A percentile compares a stretch with the other conserved stretches of the same genome.
Conservation (phyloP, 2,797 vertebrate genomes). For the Peromyscus eremicus region DNA sequence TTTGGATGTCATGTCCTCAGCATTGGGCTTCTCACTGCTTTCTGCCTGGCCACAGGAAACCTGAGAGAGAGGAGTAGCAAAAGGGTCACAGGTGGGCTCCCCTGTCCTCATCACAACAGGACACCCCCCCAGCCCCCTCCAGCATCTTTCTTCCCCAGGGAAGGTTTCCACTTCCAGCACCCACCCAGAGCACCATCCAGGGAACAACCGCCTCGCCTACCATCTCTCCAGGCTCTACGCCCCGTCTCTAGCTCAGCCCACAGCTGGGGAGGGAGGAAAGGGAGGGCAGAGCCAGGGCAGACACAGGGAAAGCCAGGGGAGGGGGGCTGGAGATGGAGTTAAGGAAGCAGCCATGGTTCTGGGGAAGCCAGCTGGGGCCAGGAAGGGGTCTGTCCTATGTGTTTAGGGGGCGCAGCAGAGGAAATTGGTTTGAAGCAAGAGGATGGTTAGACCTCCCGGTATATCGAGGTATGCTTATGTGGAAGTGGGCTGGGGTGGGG, state of each 20-base stretch:
- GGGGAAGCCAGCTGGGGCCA: slow-evolving; percentile 37
- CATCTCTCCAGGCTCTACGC: slow-evolving; percentile 84
- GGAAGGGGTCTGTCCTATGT: slow-evolving; percentile 3
- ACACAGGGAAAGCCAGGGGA: slow-evolving; percentile 52
- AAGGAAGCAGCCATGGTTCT: slow-evolving; percentile 80
- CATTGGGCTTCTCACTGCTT: slow-evolving; percentile 93
- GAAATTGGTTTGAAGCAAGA: slow-evolving; percentile 39
- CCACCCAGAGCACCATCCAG: slow-evolving; percentile 66
- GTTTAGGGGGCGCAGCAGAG: neutral
- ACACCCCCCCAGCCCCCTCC: neutral
- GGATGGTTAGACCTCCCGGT: slow-evolving; percentile 24
- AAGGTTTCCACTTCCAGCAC: slow-evolving; percentile 20
- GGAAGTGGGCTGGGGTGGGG: slow-evolving; percentile 51
- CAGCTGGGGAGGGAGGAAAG: slow-evolving; percentile 79
- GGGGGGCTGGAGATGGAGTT: slow-evolving; percentile 78
- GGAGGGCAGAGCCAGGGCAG: slow-evolving; percentile 68
- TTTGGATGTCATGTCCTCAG: slow-evolving; percentile 98
- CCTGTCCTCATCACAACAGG: neutral
- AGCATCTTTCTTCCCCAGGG: neutral
- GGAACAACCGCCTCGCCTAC: slow-evolving; percentile 75
- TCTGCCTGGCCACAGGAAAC: slow-evolving; percentile 93
- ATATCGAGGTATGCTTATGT: slow-evolving; percentile 28
- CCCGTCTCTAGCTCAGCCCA: slow-evolving; percentile 83
- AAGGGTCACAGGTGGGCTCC: slow-evolving; percentile 49
- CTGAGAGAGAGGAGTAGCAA: slow-evolving; percentile 82